phyloP scores from a whole-genome alignment of 1,140 invertebrate genomes.

The Drosophila tropicalis region DNA sequence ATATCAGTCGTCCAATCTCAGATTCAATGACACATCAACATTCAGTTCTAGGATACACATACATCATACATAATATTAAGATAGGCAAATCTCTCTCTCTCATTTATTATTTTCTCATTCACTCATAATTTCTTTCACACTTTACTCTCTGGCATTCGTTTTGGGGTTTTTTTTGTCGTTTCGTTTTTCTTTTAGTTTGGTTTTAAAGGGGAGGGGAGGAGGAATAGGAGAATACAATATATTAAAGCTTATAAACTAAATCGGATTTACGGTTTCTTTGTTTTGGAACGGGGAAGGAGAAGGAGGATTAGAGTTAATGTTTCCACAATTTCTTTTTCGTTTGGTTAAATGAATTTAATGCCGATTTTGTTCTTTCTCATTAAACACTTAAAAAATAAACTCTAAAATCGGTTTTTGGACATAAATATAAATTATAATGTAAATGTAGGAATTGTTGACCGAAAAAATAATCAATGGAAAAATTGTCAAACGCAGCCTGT shows the following conservation, averaged over 20 bases:
- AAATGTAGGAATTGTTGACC: conserved; percentile 1
- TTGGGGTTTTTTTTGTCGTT: conserved; percentile 19
- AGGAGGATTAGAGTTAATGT: conserved; percentile 40
- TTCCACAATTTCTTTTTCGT: conserved; percentile 45
- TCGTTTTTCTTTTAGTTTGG: conserved; percentile 1
- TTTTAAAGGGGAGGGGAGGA: not conserved
- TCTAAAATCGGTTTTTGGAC: conserved; percentile 49
- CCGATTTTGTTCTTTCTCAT: conserved; percentile 46
- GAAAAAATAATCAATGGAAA: conserved; percentile 1
- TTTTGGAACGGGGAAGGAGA: not conserved
- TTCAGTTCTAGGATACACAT: not conserved
- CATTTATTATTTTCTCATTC: conserved; percentile 17
- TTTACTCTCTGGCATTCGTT: not conserved
- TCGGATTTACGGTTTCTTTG: conserved; percentile 22
- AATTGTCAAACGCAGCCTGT: not conserved
- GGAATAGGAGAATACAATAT: conserved; percentile 23
- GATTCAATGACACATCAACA: not conserved
- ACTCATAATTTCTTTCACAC: conserved; percentile 12
- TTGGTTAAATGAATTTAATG: conserved; percentile 40
- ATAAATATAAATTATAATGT: conserved; percentile 5
- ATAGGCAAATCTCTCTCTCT: not conserved
- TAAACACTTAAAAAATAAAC: conserved; percentile 32
- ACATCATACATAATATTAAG: not conserved
- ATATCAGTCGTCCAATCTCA: not conserved
- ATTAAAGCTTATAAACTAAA: conserved; percentile 37